These are phyloP conservation scores for Scelioninae gen. 1 DNA, from an alignment of 2,888 invertebrate species.

Conservation along the genomic window DNA sequence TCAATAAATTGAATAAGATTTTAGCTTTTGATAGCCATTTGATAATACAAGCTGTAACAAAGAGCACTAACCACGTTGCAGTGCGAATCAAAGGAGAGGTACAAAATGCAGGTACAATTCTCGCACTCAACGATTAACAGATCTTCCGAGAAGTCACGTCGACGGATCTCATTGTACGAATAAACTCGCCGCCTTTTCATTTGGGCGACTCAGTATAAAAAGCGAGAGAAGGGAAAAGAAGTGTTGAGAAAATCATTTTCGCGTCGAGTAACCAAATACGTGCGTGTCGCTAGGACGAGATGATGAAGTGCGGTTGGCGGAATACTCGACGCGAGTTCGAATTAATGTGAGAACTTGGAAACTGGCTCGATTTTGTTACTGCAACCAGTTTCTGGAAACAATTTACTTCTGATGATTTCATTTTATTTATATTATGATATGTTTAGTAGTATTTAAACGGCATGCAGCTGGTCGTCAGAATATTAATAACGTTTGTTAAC, in stretches of 20 bases:
- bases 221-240: conserved; percentile 22
- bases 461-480: no score
- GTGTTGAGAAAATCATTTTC: conserved; percentile 43
- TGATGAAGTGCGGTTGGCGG: background rate
- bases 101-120: conserved; percentile 26
- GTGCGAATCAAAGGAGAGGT: background rate
- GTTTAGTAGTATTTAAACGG: no score
- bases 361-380: background rate
- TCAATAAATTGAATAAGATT: no score
- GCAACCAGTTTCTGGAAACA: no score
- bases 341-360: background rate
- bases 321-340: background rate
- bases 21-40: no score
- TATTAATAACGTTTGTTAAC: no score
- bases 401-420: no score
- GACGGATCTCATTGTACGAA: conserved; percentile 59
- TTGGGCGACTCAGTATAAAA: conserved; percentile 66
- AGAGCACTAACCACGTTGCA: no score
- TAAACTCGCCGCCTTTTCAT: conserved; percentile 70
- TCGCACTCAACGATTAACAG: conserved; percentile 50
- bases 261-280: conserved; percentile 17
- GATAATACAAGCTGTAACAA: no score
- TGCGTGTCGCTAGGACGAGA: background rate
- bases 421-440: no score
- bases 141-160: conserved; percentile 66